Percentiles rank a stretch among this genome's conserved stretches.
These are phyloP conservation scores for Phaedon cochleariae DNA, from an alignment of 2,888 invertebrate species.

Conservation along the genomic window DNA sequence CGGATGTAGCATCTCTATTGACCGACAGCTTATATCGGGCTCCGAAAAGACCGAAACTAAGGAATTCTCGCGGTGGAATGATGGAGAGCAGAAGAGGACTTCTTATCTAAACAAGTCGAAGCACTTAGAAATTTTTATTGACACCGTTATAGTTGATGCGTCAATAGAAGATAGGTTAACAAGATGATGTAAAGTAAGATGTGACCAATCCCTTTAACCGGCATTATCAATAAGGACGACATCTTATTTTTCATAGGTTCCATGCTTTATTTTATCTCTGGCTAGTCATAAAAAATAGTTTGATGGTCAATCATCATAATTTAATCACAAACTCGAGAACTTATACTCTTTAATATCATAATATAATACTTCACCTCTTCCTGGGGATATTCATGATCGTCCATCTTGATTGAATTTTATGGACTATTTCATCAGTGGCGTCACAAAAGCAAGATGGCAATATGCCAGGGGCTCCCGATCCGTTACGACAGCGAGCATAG, in stretches of 20 bases:
- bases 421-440: no score
- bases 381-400: no score
- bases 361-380: no score
- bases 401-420: no score
- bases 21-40: background rate
- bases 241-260: constrained; percentile 35
- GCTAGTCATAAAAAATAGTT: background rate
- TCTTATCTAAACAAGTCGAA: constrained; percentile 59
- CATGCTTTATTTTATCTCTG: constrained; percentile 6
- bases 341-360: no score
- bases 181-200: constrained; percentile 53
- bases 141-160: constrained; percentile 40
- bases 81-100: constrained; percentile 33
- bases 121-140: constrained; percentile 53
- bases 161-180: constrained; percentile 51
- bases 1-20: background rate
- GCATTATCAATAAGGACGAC: constrained; percentile 52
- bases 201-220: constrained; percentile 53
- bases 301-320: constrained; percentile 5
- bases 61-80: constrained; percentile 33
- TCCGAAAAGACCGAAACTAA: constrained; percentile 26
- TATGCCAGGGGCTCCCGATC: no score
- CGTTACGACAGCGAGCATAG: no score
- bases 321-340: background rate
- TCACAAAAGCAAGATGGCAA: no score